Evolutionary conservation across 1,140 invertebrate genomes (phyloP).

Genomic region (Agrilus planipennis): DNA sequence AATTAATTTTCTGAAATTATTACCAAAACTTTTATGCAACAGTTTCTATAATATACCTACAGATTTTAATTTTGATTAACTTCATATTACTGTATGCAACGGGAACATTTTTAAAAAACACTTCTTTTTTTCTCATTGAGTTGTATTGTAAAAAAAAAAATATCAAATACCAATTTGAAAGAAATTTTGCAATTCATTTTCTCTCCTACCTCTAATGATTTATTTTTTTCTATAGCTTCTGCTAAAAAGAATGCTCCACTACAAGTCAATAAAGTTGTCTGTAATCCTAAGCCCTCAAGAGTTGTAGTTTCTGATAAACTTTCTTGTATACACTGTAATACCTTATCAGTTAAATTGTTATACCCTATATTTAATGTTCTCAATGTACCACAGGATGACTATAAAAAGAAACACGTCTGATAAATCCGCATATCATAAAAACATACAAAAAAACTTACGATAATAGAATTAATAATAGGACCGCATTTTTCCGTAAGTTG

Average conservation of each 20-base stretch:
- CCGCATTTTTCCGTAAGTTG: conserved; percentile 29
- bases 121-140: neutral
- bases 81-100: neutral
- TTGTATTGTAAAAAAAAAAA: neutral
- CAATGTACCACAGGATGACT: conserved; percentile 22
- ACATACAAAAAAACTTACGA: conserved; percentile 20
- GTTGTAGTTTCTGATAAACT: conserved; percentile 17
- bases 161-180: neutral
- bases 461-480: conserved; percentile 22
- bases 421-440: neutral
- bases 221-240: conserved; percentile 21
- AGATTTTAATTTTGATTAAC: neutral
- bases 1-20: conserved; percentile 27
- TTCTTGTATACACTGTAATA: conserved; percentile 17
- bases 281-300: conserved; percentile 26
- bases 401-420: conserved; percentile 14
- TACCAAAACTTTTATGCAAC: neutral
- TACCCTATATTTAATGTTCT: conserved; percentile 28
- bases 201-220: conserved; percentile 19
- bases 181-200: neutral
- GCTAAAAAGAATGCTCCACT: conserved; percentile 21
- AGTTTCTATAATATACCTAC: conserved; percentile 1
- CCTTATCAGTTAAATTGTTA: conserved; percentile 28
- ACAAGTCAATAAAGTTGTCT: conserved; percentile 27
- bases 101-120: neutral